phyloP scores from a whole-genome alignment of 2,113 vertebrate genomes.

The Otocyon megalotis region DNA sequence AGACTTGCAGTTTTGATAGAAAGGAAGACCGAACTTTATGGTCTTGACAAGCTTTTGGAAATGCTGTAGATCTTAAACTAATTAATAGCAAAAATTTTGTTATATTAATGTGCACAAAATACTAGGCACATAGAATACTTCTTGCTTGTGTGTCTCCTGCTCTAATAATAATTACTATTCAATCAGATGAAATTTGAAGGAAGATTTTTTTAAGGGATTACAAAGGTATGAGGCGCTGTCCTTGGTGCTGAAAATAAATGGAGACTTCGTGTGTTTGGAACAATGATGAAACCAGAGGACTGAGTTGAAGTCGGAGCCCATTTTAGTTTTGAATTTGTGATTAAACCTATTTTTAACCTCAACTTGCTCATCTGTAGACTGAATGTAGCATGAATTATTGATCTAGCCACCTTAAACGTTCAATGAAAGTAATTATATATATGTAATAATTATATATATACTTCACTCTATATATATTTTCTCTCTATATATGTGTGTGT shows the following conservation, averaged over 20 bases:
- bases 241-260: neutral
- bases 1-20: neutral
- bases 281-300: neutral
- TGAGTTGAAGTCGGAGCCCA: neutral
- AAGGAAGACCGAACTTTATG: neutral
- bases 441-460: too few relatives aligned
- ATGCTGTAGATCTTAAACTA: neutral
- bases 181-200: neutral
- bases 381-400: neutral
- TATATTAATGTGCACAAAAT: neutral
- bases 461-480: too few relatives aligned
- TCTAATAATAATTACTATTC: neutral
- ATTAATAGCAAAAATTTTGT: constrained; percentile 17
- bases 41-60: neutral
- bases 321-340: constrained; percentile 29
- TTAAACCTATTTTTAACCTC: neutral
- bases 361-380: neutral
- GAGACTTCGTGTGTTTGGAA: neutral
- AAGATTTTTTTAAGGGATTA: neutral
- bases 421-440: neutral
- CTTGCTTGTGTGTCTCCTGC: neutral
- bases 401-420: neutral
- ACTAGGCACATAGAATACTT: neutral
- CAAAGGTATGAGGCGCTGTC: fast-evolving
- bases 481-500: too few relatives aligned